These are phyloP conservation scores for Dendroctonus ponderosae DNA, from an alignment of 1,140 invertebrate genomes.

Conservation along the genomic window DNA sequence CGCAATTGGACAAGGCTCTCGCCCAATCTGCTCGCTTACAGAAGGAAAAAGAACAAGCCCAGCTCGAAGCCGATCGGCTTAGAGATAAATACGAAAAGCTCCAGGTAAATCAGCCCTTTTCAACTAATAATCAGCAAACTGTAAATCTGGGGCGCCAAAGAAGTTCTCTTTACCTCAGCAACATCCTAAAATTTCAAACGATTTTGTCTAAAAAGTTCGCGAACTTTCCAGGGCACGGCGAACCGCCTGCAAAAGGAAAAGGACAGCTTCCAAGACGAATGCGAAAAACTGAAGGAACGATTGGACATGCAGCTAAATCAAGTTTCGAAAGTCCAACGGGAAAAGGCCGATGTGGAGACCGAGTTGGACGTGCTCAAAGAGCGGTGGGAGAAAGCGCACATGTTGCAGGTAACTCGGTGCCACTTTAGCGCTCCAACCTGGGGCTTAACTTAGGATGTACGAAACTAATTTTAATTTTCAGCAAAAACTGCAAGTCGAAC, in stretches of 20 bases:
- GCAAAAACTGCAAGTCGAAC: conserved; percentile 83
- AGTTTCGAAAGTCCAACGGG: conserved; percentile 77
- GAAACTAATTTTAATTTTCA: conserved; percentile 9
- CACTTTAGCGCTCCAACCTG: too few species aligned
- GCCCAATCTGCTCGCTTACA: conserved; percentile 82
- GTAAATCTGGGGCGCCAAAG: background rate
- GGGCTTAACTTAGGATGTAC: too few species aligned
- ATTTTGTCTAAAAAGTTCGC: conserved; percentile 1
- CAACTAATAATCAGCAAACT: background rate
- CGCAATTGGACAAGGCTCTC: conserved; percentile 84
- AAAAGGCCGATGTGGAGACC: conserved; percentile 77
- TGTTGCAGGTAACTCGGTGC: conserved; percentile 56
- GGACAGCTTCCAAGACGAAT: conserved; percentile 76
- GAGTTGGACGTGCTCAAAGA: conserved; percentile 85
- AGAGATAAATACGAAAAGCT: conserved; percentile 87
- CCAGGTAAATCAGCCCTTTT: conserved; percentile 61
- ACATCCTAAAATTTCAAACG: background rate
- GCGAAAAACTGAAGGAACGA: conserved; percentile 76
- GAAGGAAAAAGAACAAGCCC: conserved; percentile 83
- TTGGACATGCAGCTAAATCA: conserved; percentile 77
- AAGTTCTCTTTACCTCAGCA: background rate
- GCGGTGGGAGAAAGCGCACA: conserved; percentile 82
- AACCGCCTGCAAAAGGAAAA: conserved; percentile 83
- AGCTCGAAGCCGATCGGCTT: conserved; percentile 79
- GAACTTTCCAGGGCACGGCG: conserved; percentile 58